A percentile compares a stretch with the other conserved stretches of the same genome.
Conservation (phyloP, 1,140 invertebrate species). For the Cecropterus lyciades region DNA sequence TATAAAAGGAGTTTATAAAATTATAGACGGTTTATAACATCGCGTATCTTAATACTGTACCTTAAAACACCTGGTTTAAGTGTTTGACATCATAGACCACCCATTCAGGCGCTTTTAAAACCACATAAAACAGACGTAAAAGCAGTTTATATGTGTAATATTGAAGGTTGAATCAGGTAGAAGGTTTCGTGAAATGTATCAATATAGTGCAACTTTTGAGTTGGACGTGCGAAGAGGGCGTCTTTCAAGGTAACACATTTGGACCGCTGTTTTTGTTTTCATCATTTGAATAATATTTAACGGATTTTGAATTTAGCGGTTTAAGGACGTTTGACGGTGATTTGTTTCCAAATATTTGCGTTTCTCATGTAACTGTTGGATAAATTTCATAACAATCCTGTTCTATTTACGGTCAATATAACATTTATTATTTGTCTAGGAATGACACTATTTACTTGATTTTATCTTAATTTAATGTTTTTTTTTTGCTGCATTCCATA, state of each 20-base stretch:
- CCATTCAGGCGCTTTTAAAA: slow-evolving; percentile 50
- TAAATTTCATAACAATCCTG: slow-evolving; percentile 1
- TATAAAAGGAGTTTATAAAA: background rate
- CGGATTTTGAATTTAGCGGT: slow-evolving; percentile 17
- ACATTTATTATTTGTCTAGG: slow-evolving; percentile 4
- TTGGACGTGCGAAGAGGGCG: slow-evolving; percentile 73
- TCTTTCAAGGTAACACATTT: slow-evolving; percentile 64
- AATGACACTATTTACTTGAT: too few species aligned
- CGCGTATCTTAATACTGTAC: background rate
- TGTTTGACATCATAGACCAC: slow-evolving; percentile 60
- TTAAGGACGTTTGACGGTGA: slow-evolving; percentile 18
- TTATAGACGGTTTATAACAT: background rate
- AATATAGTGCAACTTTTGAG: slow-evolving; percentile 77
- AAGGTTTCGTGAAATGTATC: slow-evolving; percentile 79
- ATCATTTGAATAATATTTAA: slow-evolving; percentile 25
- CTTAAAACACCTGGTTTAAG: slow-evolving; percentile 42
- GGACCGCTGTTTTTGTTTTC: slow-evolving; percentile 53
- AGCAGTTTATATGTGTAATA: slow-evolving; percentile 50
- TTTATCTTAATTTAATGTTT: too few species aligned
- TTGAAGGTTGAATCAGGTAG: slow-evolving; percentile 71
- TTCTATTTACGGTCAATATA: background rate
- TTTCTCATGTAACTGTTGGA: slow-evolving; percentile 13
- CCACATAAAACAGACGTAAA: slow-evolving; percentile 51
- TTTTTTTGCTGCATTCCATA: too few species aligned
- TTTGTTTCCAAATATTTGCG: slow-evolving; percentile 27